Evolutionary conservation across 2,888 invertebrate genomes (phyloP), one percentile per base, ranked within the genome.

Genomic region (Apotomis turbidana): DNA sequence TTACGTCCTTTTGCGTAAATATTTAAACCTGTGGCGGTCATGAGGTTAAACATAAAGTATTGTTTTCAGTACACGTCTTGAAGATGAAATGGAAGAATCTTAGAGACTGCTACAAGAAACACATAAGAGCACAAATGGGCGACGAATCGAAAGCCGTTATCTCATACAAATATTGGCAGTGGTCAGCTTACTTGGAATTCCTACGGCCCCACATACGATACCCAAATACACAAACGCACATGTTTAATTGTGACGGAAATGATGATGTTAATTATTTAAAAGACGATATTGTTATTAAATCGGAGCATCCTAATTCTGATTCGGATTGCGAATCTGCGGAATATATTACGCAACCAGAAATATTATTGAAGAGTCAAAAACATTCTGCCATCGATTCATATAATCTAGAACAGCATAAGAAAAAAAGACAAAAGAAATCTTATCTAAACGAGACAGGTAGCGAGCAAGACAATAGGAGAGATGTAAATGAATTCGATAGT

Each of bases 81-180:
- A 69, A 61, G 10, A 15, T 44, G 27, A 69, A 69, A 27, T 69
- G 69, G 69, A 69, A 62, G 46, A 69, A 62, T 38, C 55, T 69
- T 0, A 61, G 55, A 46, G 69, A 69, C 10, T 62, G 62, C 36
- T 69, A 62, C 49, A 69, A 12, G 9, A 62, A 69, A 46, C 55
- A 69, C 12, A 36, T 69, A 46, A 55, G 61, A 5, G 69, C 62
- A 2, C 46, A 69, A 12, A 36, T 12, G 0, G 49, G 62, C 3
- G 38, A 62, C n/a, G 27, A 27, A 27, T n/a, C 55, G 3, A 69
- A 61, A 27, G 5, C 9, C 49, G 55, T 27, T 46, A 6, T 27
- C 12, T n/a, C 59, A 46, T 69, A 55, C 8, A 69, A 55, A 46
- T 13, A 12, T 49, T 69, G 69, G 69, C 55, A 55, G 9, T 69